Conservation (phyloP, 2,888 invertebrate genomes). For the Drosophila tanythrix region DNA sequence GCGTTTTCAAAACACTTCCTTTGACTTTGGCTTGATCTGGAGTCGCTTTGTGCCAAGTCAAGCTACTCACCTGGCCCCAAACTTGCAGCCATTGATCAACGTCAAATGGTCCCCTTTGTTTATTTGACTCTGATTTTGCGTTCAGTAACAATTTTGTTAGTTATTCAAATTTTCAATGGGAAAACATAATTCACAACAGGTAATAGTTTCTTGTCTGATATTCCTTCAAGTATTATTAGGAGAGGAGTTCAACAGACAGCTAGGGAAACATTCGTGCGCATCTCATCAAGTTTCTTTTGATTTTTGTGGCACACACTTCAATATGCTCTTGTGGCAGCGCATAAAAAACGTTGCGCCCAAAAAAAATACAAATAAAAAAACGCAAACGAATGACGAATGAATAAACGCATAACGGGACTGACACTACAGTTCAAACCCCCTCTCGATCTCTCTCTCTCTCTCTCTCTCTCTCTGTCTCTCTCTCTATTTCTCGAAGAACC, state of each 20-base stretch:
- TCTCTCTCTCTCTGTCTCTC: neutral
- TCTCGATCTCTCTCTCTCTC: neutral
- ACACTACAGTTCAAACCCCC: slow-evolving; percentile 35
- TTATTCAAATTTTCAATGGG: slow-evolving; percentile 47
- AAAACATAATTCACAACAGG: slow-evolving; percentile 33
- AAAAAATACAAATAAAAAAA: slow-evolving; percentile 54
- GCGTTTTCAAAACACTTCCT: neutral
- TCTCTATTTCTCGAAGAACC: slow-evolving; percentile 5
- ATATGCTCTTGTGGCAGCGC: slow-evolving; percentile 52
- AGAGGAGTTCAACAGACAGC: slow-evolving; percentile 3
- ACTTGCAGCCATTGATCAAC: slow-evolving; percentile 20
- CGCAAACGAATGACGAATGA: slow-evolving; percentile 72
- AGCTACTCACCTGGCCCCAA: neutral
- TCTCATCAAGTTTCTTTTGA: slow-evolving; percentile 76
- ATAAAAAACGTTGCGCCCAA: slow-evolving; percentile 50
- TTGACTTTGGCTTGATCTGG: slow-evolving; percentile 8
- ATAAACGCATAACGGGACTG: slow-evolving; percentile 72
- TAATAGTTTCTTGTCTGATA: slow-evolving; percentile 16
- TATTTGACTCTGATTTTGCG: slow-evolving; percentile 15
- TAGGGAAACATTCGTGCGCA: slow-evolving; percentile 48
- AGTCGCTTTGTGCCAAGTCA: neutral
- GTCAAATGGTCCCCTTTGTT: neutral
- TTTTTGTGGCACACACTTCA: slow-evolving; percentile 71
- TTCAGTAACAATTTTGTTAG: slow-evolving; percentile 44
- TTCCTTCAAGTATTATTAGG: slow-evolving; percentile 17